Percentiles rank a stretch among this genome's conserved stretches.
Evolutionary conservation across 2,888 invertebrate genomes (phyloP).

Genomic region (Erynnis tages): DNA sequence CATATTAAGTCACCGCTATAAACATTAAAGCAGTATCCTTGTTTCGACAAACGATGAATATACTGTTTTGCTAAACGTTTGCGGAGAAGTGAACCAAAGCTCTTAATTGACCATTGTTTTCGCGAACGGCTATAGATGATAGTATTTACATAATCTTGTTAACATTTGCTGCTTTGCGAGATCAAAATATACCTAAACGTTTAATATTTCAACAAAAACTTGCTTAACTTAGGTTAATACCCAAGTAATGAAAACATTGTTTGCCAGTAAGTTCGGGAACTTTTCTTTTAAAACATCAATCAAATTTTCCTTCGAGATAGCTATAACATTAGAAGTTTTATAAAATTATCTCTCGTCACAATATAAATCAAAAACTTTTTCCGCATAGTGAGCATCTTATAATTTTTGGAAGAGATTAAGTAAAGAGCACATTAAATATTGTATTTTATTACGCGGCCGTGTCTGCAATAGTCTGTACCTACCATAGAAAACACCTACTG

Average conservation of each 20-base stretch:
- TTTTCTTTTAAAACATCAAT: slow-evolving; percentile 22
- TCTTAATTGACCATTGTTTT: slow-evolving; percentile 12
- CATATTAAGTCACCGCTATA: too few species aligned
- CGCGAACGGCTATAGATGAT: slow-evolving; percentile 3
- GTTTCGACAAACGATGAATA: neutral
- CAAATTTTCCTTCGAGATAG: slow-evolving; percentile 16
- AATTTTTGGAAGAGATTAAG: too few species aligned
- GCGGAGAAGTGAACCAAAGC: slow-evolving; percentile 4
- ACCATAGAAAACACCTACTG: too few species aligned
- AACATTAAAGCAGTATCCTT: too few species aligned
- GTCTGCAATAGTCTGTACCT: too few species aligned
- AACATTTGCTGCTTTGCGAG: slow-evolving; percentile 17
- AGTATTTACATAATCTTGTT: slow-evolving; percentile 22
- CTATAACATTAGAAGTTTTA: slow-evolving; percentile 7
- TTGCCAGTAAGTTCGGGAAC: slow-evolving; percentile 10
- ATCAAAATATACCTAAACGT: slow-evolving; percentile 21
- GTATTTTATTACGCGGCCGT: too few species aligned
- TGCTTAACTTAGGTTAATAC: slow-evolving; percentile 14
- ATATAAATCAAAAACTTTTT: slow-evolving; percentile 3
- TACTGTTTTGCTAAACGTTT: slow-evolving; percentile 3
- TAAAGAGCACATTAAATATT: too few species aligned
- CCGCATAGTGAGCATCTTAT: neutral
- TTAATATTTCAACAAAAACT: slow-evolving; percentile 23
- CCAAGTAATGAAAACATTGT: slow-evolving; percentile 20
- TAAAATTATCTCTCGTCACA: slow-evolving; percentile 1